phyloP scores from a whole-genome alignment of 2,888 invertebrate species.

The Chymomyza caudatula region DNA sequence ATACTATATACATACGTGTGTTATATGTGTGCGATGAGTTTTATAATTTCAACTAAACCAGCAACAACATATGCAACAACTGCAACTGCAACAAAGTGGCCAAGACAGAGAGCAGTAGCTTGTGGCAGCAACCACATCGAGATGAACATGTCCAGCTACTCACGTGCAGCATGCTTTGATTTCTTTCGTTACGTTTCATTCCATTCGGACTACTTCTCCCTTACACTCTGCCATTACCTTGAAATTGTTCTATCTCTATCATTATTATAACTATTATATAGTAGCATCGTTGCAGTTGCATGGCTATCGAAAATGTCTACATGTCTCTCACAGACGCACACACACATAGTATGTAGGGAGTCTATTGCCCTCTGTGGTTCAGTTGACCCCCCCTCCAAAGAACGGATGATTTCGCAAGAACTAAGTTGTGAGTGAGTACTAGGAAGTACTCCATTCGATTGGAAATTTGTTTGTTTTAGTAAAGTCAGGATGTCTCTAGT shows the following conservation, averaged over 20 bases:
- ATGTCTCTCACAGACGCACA: not conserved
- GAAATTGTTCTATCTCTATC: not conserved
- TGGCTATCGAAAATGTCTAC: not conserved
- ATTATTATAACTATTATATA: constrained; percentile 4
- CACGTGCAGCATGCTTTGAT: constrained; percentile 70
- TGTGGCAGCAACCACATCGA: constrained; percentile 27
- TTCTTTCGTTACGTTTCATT: constrained; percentile 69
- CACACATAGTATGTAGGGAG: not conserved
- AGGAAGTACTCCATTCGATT: not conserved
- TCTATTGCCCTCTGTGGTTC: not conserved
- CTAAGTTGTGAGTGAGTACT: not conserved
- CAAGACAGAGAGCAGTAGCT: not conserved
- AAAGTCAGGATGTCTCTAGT: too few relatives aligned
- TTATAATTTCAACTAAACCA: constrained; percentile 52
- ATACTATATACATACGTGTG: not conserved
- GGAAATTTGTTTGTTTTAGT: not conserved
- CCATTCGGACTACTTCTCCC: constrained; percentile 26
- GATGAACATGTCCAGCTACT: constrained; percentile 57
- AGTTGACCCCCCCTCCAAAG: not conserved
- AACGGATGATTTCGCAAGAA: not conserved
- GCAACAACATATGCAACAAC: constrained; percentile 6
- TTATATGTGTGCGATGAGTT: constrained; percentile 37
- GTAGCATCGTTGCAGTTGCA: constrained; percentile 23
- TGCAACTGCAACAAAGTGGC: constrained; percentile 1
- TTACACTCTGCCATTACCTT: not conserved